Evolutionary conservation across 2,113 vertebrate genomes (phyloP).

Genomic region (Pandion haliaetus): DNA sequence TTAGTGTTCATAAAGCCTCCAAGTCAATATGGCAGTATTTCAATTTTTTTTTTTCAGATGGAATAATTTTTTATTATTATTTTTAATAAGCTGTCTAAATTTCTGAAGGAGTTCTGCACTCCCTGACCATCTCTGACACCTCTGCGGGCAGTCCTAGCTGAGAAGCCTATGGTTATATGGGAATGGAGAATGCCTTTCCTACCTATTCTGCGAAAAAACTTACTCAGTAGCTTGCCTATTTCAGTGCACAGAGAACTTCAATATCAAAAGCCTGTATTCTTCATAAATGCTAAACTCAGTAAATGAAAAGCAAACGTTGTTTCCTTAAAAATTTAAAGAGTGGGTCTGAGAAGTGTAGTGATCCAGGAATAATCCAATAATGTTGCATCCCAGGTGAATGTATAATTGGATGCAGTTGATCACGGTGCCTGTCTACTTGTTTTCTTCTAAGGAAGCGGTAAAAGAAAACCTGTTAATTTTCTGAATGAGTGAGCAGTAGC

Average conservation of each 20-base stretch:
- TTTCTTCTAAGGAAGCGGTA: background rate
- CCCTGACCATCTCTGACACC: background rate
- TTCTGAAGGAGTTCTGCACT: background rate
- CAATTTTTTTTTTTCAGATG: background rate
- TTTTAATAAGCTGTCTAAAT: background rate
- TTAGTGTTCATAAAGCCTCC: background rate
- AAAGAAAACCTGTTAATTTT: conserved; percentile 24
- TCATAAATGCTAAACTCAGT: background rate
- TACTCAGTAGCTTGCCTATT: background rate
- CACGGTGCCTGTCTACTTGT: background rate
- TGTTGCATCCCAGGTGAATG: conserved; percentile 1
- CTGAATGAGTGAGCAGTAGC: conserved; percentile 45
- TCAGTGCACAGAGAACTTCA: background rate
- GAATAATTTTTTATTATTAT: background rate
- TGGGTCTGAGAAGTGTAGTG: background rate
- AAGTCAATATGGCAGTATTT: background rate
- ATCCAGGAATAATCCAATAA: conserved; percentile 34
- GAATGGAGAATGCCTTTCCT: background rate
- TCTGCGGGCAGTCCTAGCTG: background rate
- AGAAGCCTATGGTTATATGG: background rate
- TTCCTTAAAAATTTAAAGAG: conserved; percentile 4
- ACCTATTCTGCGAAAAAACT: background rate
- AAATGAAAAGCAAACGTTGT: background rate
- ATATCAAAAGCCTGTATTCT: background rate
- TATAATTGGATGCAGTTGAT: conserved; percentile 13